Conservation (phyloP, 2,888 invertebrate species). For the Cerastoderma edule region DNA sequence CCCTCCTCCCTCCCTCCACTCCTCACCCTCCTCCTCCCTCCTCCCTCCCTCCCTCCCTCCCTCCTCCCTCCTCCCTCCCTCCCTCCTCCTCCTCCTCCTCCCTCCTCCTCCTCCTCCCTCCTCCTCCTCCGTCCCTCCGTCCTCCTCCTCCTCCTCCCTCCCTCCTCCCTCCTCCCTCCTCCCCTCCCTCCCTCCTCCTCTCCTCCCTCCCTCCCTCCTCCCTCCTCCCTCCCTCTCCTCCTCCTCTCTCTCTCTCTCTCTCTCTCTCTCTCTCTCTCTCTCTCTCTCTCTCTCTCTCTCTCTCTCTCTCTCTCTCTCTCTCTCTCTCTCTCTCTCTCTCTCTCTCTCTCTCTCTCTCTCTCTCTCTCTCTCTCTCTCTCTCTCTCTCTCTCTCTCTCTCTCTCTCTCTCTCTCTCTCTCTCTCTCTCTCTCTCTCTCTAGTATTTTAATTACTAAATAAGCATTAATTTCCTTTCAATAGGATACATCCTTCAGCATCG, state of each 20-base stretch:
- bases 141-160: not conserved
- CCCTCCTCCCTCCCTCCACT: not conserved
- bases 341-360: conserved; percentile 25
- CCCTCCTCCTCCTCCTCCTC: not conserved
- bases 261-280: not conserved
- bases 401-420: conserved; percentile 11
- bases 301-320: not conserved
- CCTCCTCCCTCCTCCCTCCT: not conserved
- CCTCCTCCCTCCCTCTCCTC: not conserved
- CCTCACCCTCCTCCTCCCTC: not conserved
- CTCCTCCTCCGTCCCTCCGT: not conserved
- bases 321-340: conserved; percentile 25
- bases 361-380: conserved; percentile 25
- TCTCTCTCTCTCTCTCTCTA: not conserved
- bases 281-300: not conserved
- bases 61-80: not conserved
- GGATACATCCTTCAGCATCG: no score
- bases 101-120: not conserved
- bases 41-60: not conserved
- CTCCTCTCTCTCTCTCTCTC: not conserved
- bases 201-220: not conserved
- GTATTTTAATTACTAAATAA: no score
- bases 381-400: conserved; percentile 25
- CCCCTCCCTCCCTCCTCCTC: not conserved
- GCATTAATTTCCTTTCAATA: no score